Conservation (phyloP, 2,113 vertebrate genomes). For the Eulacestoma nigropectus region DNA sequence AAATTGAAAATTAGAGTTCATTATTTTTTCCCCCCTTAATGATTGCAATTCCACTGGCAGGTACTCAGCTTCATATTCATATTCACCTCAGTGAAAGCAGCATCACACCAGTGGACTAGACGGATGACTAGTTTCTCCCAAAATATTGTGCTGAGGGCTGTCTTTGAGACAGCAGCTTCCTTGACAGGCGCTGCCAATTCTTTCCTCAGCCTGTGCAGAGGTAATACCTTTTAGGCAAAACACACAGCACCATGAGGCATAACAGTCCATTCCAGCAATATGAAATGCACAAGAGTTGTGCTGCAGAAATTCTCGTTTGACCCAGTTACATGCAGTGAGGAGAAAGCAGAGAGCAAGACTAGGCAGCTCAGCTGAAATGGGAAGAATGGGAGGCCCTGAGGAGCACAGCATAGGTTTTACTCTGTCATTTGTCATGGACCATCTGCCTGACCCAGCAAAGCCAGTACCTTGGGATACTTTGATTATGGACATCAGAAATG, state of each 20-base stretch:
- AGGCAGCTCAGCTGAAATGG: not conserved
- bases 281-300: not conserved
- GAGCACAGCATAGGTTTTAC: not conserved
- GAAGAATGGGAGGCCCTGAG: not conserved
- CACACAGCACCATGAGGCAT: not conserved
- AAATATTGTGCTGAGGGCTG: not conserved
- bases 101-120: not conserved
- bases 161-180: not conserved
- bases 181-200: not conserved
- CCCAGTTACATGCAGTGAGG: not conserved
- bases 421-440: not conserved
- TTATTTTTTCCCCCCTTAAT: not conserved
- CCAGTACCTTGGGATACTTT: not conserved
- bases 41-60: not conserved
- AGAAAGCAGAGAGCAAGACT: not conserved
- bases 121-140: not conserved
- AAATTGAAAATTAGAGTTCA: conserved; percentile 35
- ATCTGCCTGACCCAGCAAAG: not conserved
- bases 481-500: not conserved
- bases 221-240: not conserved
- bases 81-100: not conserved
- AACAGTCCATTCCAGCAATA: not conserved
- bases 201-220: not conserved
- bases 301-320: not conserved
- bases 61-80: not conserved